Base-by-base conservation (phyloP, 2,113 vertebrate species). In the Phoxinus phoxinus region DNA sequence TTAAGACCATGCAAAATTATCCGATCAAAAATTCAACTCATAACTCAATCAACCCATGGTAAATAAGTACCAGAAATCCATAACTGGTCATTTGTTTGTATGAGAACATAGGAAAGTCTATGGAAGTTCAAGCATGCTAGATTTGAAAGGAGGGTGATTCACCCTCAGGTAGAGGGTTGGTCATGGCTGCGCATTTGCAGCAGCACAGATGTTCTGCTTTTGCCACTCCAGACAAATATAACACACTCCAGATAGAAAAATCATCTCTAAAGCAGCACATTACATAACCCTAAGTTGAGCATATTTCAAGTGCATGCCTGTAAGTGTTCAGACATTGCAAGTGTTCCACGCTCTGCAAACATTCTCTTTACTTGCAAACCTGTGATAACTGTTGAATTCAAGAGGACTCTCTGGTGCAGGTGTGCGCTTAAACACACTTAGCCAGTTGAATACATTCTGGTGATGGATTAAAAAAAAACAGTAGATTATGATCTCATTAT, bases 281-380 rank as follows among this genome's bases (percentile, higher is more conserved):
- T 74, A 81, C 59, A 86, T 11, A 87, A 87, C 65, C 72, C 67
- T 65, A 35, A 21, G 30, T 86, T 67, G 75, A 65, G 46, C 81
- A 75, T 81, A 76, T 84, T 84, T 76, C 11, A 58, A 58, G 85
- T 30, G 23, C 17, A 67, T 35, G 81, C 25, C 30, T 44, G 46
- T 48, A 81, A 13, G 25, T 23, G 27, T 51, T 51, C 12, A 48
- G 46, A 35, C 67, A 72, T 35, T n/a, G 74, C 13, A 32, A 35
- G 44, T 63, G 41, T 41, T 77, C 73, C 0, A 12, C 6, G 12
- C 71, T 27, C 41, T 46, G 73, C 21, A 21, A 44, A 48, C 23
- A 13, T 73, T 6, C 41, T 17, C 71, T 73, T 73, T 46, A 46
- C 41, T 37, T 81, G 74, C 71, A 59, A 81, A 85, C 61, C 51